These are phyloP conservation scores for Ichneumoninae sp. DNA, from an alignment of 2,888 invertebrate genomes.

Conservation along the genomic window DNA sequence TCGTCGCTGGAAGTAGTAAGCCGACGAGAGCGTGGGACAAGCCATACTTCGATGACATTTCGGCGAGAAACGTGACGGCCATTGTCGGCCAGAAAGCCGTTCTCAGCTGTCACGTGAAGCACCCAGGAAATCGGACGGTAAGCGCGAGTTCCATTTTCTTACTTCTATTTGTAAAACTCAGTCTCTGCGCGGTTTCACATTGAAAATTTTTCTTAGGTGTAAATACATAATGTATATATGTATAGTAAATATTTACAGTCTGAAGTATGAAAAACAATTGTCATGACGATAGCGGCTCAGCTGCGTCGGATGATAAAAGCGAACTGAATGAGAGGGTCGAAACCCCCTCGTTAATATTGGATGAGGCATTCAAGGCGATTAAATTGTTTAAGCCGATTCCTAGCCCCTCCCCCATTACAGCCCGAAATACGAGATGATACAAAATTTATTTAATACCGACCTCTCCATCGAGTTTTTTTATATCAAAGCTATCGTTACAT, in stretches of 20 bases:
- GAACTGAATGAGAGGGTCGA: constrained; percentile 4
- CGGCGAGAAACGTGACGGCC: constrained; percentile 92
- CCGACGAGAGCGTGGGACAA: constrained; percentile 86
- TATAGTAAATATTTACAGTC: neutral
- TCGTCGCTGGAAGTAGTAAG: constrained; percentile 80
- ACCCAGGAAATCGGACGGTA: constrained; percentile 94
- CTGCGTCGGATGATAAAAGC: neutral
- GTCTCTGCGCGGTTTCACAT: neutral
- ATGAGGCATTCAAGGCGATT: constrained; percentile 3
- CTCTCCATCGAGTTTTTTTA: neutral
- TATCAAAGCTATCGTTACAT: neutral
- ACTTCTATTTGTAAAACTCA: neutral
- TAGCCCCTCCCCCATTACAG: too few relatives aligned
- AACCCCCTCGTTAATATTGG: neutral
- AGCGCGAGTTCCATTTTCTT: constrained; percentile 79
- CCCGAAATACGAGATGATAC: neutral
- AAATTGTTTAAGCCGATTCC: neutral
- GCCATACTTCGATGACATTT: constrained; percentile 94
- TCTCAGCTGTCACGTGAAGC: constrained; percentile 93
- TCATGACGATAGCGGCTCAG: neutral
- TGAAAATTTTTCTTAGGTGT: neutral
- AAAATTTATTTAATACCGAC: neutral
- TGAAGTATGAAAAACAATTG: neutral
- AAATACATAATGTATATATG: neutral
- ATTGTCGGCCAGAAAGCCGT: constrained; percentile 93